A percentile compares a stretch with the other conserved stretches of the same genome.
Evolutionary conservation across 2,113 vertebrate genomes (phyloP).

Genomic region (Triplophysa dalaica): DNA sequence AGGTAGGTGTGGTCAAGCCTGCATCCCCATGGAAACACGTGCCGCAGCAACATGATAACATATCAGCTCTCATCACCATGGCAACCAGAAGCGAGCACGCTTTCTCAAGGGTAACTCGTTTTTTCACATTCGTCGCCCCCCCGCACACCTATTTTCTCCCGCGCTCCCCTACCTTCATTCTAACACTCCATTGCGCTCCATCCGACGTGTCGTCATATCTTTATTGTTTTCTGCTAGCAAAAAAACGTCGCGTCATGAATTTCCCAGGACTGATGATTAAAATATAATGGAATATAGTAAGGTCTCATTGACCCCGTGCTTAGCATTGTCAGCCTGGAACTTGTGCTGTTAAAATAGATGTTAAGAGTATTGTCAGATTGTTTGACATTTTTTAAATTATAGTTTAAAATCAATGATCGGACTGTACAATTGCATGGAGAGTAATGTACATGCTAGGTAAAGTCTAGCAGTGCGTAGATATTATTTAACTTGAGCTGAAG

Average conservation of each 20-base stretch:
- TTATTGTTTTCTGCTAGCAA: background rate
- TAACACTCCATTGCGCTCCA: slow-evolving; percentile 42
- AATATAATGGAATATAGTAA: background rate
- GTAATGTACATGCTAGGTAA: too few species aligned
- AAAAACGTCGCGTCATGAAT: background rate
- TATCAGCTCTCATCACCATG: slow-evolving; percentile 71
- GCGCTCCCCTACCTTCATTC: slow-evolving; percentile 53
- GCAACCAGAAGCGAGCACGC: slow-evolving; percentile 74
- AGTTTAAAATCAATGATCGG: too few species aligned
- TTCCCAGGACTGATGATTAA: background rate
- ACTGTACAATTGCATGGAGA: too few species aligned
- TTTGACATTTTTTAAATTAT: too few species aligned
- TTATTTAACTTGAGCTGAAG: too few species aligned
- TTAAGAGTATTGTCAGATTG: background rate
- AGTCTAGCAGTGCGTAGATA: too few species aligned
- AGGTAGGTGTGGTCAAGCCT: slow-evolving; percentile 74
- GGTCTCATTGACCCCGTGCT: background rate
- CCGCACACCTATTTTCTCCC: slow-evolving; percentile 37
- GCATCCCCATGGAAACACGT: slow-evolving; percentile 73
- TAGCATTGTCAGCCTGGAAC: background rate
- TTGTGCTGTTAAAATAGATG: background rate
- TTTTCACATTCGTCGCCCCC: slow-evolving; percentile 56
- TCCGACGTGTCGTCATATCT: background rate
- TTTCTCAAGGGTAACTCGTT: slow-evolving; percentile 72
- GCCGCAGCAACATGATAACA: slow-evolving; percentile 79